Evolutionary conservation across 2,888 invertebrate genomes (phyloP), one percentile per base, ranked within the genome.

Genomic region (Eristalis pertinax): DNA sequence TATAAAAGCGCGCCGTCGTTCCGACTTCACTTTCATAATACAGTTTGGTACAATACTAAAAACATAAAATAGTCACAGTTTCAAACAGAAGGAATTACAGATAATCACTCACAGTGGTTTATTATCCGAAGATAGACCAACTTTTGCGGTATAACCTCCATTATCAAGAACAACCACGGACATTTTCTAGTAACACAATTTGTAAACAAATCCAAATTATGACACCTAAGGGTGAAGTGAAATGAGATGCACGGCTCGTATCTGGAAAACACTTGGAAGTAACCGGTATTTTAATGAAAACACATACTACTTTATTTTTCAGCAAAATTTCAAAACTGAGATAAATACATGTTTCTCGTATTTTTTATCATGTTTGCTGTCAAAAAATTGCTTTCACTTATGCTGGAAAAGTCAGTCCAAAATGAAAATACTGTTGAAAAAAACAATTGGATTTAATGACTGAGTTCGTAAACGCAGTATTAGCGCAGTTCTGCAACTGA

Each of bases 21-120:
- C 99, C 72, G 98, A 98, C 93, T 99, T 99, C 0, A 99, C 99
- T 94, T 99, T 99, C 95, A 98, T 98, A 35, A 99, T 97, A 91
- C 98, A 98, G 93, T 99, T 99, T 0, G 99, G 98, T 70, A 98
- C 95, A 19, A 97, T 91, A 90, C 95, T 96, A 90, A 74, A 93
- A 41, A 69, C 26, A 50, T 67, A 24, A 19, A 35, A 26, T 64
- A 43, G 60, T 70, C 56, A 56, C 63, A 69, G 15, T 60, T 74
- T 50, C 0, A 24, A n/a, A 38, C 13, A 58, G 13, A 67, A 15
- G 15, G 10, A 13, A 13, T 11, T 15, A 5, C 13, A 26, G 26
- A 24, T 26, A 13, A 10, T 60, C 15, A 60, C 60, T 91, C 93
- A 96, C 95, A 95, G 96, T 7, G 98, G 96, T 80, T 95, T 93